phyloP scores from a whole-genome alignment of 2,113 vertebrate species.

The Psammodynastes pulverulentus region DNA sequence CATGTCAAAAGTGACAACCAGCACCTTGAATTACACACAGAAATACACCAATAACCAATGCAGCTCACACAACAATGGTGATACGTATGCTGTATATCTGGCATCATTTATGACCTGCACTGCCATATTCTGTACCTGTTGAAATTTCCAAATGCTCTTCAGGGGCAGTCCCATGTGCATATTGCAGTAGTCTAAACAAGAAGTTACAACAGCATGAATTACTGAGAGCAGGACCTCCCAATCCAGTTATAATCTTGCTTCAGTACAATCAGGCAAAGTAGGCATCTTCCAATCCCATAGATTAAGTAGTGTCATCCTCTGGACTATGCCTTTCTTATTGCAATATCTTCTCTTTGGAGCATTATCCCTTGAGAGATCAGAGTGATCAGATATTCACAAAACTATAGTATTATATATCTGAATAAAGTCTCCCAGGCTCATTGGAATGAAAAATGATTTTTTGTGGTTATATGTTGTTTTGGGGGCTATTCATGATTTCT shows the following conservation, averaged over 20 bases:
- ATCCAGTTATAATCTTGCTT: neutral
- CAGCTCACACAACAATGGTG: neutral
- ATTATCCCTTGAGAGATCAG: neutral
- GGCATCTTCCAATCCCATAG: neutral
- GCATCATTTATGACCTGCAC: neutral
- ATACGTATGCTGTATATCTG: neutral
- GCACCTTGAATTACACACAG: neutral
- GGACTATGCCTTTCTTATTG: neutral
- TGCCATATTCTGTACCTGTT: neutral
- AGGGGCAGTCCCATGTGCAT: neutral
- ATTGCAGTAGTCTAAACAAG: neutral
- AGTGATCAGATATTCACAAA: neutral
- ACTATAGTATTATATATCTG: neutral
- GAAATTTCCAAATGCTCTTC: neutral
- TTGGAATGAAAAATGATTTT: neutral
- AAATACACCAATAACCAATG: neutral
- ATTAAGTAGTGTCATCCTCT: neutral
- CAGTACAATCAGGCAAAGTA: neutral
- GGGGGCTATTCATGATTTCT: neutral
- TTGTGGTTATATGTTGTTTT: neutral
- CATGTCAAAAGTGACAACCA: neutral
- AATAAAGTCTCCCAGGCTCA: neutral
- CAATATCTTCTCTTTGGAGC: neutral
- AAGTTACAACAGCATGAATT: neutral
- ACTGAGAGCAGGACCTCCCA: neutral